phyloP scores from a whole-genome alignment of 2,113 vertebrate genomes.

The Murina feae region DNA sequence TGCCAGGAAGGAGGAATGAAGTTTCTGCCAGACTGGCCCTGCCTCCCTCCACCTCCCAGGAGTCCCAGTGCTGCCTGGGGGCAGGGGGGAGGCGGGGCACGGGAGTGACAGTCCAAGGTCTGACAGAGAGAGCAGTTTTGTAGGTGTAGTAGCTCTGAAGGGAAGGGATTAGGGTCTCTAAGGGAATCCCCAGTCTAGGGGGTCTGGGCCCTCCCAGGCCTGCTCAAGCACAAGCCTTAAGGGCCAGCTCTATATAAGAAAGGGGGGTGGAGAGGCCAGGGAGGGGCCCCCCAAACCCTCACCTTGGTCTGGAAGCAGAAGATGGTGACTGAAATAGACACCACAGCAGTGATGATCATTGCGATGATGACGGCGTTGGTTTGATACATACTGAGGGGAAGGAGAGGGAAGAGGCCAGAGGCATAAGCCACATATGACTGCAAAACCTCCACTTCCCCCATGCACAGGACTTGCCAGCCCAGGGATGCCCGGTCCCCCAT shows the following conservation, averaged over 20 bases:
- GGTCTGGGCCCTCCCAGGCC: neutral
- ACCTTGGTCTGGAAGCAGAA: slow-evolving; percentile 99
- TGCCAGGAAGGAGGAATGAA: slow-evolving; percentile 59
- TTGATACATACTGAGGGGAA: slow-evolving; percentile 81
- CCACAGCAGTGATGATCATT: slow-evolving; percentile 90
- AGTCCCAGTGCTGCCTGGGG: neutral
- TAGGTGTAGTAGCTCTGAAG: neutral
- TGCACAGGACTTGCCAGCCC: neutral
- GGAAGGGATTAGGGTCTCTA: neutral
- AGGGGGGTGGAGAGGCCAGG: neutral
- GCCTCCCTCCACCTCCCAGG: neutral
- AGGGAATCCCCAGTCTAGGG: neutral
- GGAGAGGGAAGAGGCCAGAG: neutral
- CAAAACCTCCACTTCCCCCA: neutral
- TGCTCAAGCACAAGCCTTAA: neutral
- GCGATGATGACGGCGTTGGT: slow-evolving; percentile 91
- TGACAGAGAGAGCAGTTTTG: neutral
- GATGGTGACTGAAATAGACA: slow-evolving; percentile 90
- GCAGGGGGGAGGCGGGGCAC: too few relatives aligned
- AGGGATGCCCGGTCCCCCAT: neutral
- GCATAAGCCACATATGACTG: neutral
- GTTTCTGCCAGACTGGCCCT: neutral
- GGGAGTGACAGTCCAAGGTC: neutral
- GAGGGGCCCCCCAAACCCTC: slow-evolving; percentile 34
- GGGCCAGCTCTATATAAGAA: neutral